Evolutionary conservation across 2,797 vertebrate genomes (phyloP), one percentile per base, ranked within the genome.

Genomic region (Dicrostonyx torquatus): DNA sequence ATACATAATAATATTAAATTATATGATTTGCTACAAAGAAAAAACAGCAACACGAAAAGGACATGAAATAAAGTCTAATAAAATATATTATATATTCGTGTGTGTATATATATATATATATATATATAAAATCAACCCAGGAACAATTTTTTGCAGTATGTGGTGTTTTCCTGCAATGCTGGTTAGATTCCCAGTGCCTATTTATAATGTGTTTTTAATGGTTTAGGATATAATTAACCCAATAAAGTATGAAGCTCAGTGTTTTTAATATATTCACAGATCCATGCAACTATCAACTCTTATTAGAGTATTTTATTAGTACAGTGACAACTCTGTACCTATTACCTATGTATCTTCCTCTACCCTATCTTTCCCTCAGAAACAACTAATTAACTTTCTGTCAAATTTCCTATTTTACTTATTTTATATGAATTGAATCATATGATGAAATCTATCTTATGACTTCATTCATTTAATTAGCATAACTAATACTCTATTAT

Each of bases 351-450:
- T 55, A 45, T 2, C 13, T 12, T 53, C 50, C 24, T 70, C 43
- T 6, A 26, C 75, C 6, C 20, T 4, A 18, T 22, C 29, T 26
- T 50, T 26, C 10, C 34, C 50, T 91, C 58, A 58, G 62, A 95
- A 85, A 73, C 17, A 45, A 93, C 24, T 45, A 34, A 87, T 64
- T 5, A 77, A 70, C 29, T 45, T 83, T 76, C 15, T 64, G 8
- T 45, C 82, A 22, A 20, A 64, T 64, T 62, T 29, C 5, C 62
- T 53, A 26, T 87, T 43, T 17, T 91, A 24, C 53, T 82, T 26
- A 62, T 83, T 90, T 80, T 15, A 50, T 68, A 45, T 83, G n/a
- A 93, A 70, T 87, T 18, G 50, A 87, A 82, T 90, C 15, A 76
- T 87, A 48, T 7, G 55, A n/a, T 53, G 31, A 79, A 55, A n/a